Evolutionary conservation across 2,113 vertebrate species (phyloP), one percentile per base, ranked within the genome.

Genomic region (Poecile atricapillus): DNA sequence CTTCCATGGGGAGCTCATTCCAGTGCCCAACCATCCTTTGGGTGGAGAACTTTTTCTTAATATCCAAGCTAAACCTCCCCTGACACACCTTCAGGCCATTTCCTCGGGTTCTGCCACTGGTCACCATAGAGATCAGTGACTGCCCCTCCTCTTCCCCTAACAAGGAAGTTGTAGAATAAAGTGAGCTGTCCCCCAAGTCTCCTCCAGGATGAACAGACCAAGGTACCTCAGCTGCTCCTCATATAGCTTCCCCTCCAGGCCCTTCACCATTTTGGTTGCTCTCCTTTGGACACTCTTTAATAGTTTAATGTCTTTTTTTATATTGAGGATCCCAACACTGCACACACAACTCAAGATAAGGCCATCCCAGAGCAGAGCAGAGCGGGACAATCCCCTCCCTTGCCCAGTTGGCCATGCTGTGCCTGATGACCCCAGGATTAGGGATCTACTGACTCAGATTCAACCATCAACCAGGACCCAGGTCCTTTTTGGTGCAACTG

Each of bases 321-420:
- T 16, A 53, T 7, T 60, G 13, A 10, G 4, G 53, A 12, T 15
- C 60, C 53, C 69, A 81, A 25, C 0, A 16, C 14, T 67, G 44
- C 28, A 2, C 37, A 2, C 23, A 82, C 0, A 0, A n/a, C 20
- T 67, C 9, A 2, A 60, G 37, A 3, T 46, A 53, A 75, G 69
- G 39, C n/a, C 0, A 0, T 13, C 3, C 9, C 87, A 58, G 25
- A 0, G 7, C 31, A 73, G 68, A 37, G 37, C 37, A 74, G 37
- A 67, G 33, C 1, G 0, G 60, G 15, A 60, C 77, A 75, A 81
- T 59, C 23, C 46, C 68, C 37, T 59, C 46, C 68, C 37, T 59
- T 24, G 7, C n/a, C 33, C 0, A 0, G 37, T 28, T 67, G 46
- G 8, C 0, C 0, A 67, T 46, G 69, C 52, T 74, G n/a, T 39